phyloP scores from a whole-genome alignment of 2,888 invertebrate species.

The Ditula angustiorana region DNA sequence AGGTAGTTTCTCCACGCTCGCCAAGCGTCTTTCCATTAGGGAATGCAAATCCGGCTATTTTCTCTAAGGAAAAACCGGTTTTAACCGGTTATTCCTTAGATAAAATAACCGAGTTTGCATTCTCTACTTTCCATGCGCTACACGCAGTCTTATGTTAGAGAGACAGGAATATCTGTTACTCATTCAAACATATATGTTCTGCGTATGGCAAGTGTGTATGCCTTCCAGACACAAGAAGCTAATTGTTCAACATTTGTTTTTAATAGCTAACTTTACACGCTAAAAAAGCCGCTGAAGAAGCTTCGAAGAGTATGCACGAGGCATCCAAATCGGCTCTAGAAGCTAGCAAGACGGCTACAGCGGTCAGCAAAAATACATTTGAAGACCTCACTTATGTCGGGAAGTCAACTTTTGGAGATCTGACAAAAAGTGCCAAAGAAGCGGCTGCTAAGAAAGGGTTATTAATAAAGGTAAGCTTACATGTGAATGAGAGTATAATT shows the following conservation, averaged over 20 bases:
- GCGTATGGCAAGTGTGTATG: too few relatives aligned
- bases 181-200: not conserved
- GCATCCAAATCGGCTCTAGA: slow-evolving; percentile 94
- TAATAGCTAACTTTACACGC: slow-evolving; percentile 92
- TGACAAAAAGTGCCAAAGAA: slow-evolving; percentile 96
- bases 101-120: too few relatives aligned
- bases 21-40: too few relatives aligned
- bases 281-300: slow-evolving; percentile 94
- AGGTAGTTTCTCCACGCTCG: not conserved
- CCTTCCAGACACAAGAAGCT: not conserved
- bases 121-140: not conserved
- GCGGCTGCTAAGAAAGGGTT: slow-evolving; percentile 94
- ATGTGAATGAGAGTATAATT: not conserved
- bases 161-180: not conserved
- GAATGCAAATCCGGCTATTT: too few relatives aligned
- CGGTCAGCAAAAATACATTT: slow-evolving; percentile 94
- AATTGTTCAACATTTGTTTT: slow-evolving; percentile 9
- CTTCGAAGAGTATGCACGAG: slow-evolving; percentile 92
- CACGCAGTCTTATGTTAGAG: not conserved
- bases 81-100: not conserved
- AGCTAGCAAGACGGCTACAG: slow-evolving; percentile 95
- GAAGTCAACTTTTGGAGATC: slow-evolving; percentile 95
- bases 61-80: not conserved
- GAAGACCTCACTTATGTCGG: slow-evolving; percentile 96
- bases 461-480: slow-evolving; percentile 86